Base-by-base conservation (phyloP, 2,888 invertebrate genomes). In the Ganaspis brasiliensis region DNA sequence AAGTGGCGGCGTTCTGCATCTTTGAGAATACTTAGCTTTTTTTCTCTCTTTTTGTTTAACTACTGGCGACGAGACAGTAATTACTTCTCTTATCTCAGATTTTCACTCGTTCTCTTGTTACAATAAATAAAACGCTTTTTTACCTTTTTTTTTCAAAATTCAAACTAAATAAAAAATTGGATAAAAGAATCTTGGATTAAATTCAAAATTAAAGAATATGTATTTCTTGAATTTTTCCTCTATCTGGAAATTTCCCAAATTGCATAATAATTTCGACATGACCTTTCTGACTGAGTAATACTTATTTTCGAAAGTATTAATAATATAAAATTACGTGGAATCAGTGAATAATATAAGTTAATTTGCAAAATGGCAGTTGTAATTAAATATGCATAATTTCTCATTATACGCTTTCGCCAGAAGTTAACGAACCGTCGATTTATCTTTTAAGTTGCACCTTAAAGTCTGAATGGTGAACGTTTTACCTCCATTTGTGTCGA, bases 1-100 rank as follows among this genome's bases (percentile, higher is more conserved):
- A 67, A 67, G 67, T 81, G 78, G 75, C 72, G 73, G 77, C 75
- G 78, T 77, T 79, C 74, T 75, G 56, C 52, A 67, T 67, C 67
- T 67, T 40, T 67, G 24, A 67, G 67, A 63, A 40, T 63, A 40
- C 37, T 67, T 57, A 35, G 12, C 70, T 72, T 56, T n/a, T 24
- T 35, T 24, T 57, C 49, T 57, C 35, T n/a, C 9, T 52, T 72
- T 57, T 24, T 35, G 10, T 31, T 72, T 57, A 59, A 55, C 72
- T 55, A 70, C 21, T 35, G 37, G 24, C 67, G 52, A 37, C 63
- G 45, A 61, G 67, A 67, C 45, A 40, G 56, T 40, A 40, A 67
- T 67, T 67, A 45, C 24, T n/a, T 24, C 24, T 40, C n/a, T 14
- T 3, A 12, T 40, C 16, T 24, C 8, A n/a, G 21, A 45, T n/a